Evolutionary conservation across 2,113 vertebrate species (phyloP), one percentile per base, ranked within the genome.

Genomic region (Setophaga petechia): DNA sequence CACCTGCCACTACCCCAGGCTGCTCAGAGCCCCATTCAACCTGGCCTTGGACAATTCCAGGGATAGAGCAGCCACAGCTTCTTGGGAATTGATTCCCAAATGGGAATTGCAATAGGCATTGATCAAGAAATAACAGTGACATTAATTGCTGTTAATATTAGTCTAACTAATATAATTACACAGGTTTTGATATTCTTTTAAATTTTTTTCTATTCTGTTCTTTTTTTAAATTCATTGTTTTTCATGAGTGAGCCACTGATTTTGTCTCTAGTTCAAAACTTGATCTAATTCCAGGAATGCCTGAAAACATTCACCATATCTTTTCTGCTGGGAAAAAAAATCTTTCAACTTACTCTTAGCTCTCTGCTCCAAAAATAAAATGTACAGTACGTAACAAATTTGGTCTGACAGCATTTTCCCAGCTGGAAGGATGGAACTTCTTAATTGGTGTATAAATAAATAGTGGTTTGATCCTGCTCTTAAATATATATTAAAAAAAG

Each of bases 321-420:
- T 95, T 95, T 95, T 96, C 79, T 96, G 67, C 85, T 94, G 94
- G 93, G 85, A 84, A 95, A 93, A 93, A 94, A 77, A 22, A 76
- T 55, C 37, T 93, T 52, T 84, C 49, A 68, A 94, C 46, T 94
- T 92, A 75, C 65, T 95, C 37, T 82, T 93, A 87, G 52, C 44
- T 92, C 73, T 35, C 44, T 90, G 69, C 49, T 90, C 94, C 88
- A 93, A 95, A 96, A 97, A 96, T 94, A 96, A 96, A 96, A 94
- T 73, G 80, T 93, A 84, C 83, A 49, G 76, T 94, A 81, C 39
- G 0, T 84, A 92, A 94, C 88, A 92, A 95, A 94, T 87, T 59
- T 94, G 61, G 57, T 92, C 92, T 90, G 83, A 96, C 86, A 83
- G 83, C 68, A 87, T 96, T 95, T 96, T 97, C 88, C 93, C 90